Percentiles rank a stretch among this genome's conserved stretches.
Conservation (phyloP, 2,113 vertebrate genomes). For the Neodon shergylaensis region DNA sequence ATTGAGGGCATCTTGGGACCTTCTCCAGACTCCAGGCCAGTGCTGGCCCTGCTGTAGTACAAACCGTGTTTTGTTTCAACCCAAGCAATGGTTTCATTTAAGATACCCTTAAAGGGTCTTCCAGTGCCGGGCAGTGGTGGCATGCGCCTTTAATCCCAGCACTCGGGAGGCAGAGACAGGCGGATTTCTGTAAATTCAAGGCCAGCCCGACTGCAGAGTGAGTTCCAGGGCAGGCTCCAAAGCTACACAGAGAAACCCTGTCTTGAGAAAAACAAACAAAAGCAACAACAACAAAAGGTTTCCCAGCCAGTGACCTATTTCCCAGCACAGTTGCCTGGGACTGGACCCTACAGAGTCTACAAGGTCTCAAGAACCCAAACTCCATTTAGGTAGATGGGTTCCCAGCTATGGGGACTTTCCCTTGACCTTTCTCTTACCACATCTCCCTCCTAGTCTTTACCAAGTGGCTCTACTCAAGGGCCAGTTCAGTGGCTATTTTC, state of each 20-base stretch:
- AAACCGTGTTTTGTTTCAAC: neutral
- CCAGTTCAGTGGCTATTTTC: neutral
- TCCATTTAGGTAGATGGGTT: neutral
- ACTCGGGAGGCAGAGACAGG: too few species aligned
- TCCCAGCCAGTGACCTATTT: neutral
- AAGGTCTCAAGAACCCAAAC: neutral
- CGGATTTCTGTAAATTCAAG: too few species aligned
- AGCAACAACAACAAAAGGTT: neutral
- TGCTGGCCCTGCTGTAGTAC: neutral
- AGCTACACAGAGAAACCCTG: too few species aligned
- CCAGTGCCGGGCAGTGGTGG: neutral
- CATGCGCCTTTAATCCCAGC: too few species aligned
- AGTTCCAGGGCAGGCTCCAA: too few species aligned
- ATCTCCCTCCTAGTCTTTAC: neutral
- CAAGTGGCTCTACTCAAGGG: too few species aligned
- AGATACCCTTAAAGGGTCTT: neutral
- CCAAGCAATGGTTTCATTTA: too few species aligned
- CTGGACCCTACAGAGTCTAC: too few species aligned
- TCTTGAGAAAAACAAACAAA: too few species aligned
- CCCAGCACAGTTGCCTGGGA: accelerated
- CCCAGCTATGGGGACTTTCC: too few species aligned
- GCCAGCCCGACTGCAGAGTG: too few species aligned
- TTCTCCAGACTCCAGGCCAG: neutral
- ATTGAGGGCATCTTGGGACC: neutral
- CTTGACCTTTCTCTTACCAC: neutral